A percentile compares a stretch with the other conserved stretches of the same genome.
These are phyloP conservation scores for Odontomyia ornata DNA, from an alignment of 2,888 invertebrate species.

Conservation along the genomic window DNA sequence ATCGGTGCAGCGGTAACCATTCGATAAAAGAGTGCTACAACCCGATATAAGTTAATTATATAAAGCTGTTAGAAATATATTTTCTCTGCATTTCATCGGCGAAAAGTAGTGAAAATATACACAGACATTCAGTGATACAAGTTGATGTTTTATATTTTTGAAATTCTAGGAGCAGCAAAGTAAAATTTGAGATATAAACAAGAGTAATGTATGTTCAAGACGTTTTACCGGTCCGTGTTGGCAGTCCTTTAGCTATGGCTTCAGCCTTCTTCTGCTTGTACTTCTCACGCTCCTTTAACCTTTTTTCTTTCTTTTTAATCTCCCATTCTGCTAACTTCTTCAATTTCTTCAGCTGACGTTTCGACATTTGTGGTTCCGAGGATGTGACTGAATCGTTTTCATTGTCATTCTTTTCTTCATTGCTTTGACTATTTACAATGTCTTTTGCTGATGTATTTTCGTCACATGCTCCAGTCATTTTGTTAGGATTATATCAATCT, in stretches of 20 bases:
- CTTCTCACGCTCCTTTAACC: conserved; percentile 76
- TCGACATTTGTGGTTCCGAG: conserved; percentile 60
- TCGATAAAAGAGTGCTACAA: too few relatives aligned
- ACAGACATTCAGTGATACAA: too few relatives aligned
- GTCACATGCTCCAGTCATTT: conserved; percentile 10
- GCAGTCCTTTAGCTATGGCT: conserved; percentile 76
- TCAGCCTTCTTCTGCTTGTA: conserved; percentile 75
- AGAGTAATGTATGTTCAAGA: too few relatives aligned
- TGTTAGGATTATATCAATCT: neutral
- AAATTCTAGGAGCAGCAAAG: too few relatives aligned
- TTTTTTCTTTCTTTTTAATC: conserved; percentile 73
- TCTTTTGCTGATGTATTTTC: neutral
- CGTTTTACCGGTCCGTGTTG: conserved; percentile 64
- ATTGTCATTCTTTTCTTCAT: neutral
- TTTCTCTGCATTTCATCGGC: too few relatives aligned
- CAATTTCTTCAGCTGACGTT: conserved; percentile 74
- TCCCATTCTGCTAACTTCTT: conserved; percentile 78
- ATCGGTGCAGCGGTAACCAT: too few relatives aligned
- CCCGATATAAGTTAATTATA: too few relatives aligned
- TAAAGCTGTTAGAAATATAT: too few relatives aligned
- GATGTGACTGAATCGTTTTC: neutral
- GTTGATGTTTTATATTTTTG: too few relatives aligned
- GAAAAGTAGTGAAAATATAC: too few relatives aligned
- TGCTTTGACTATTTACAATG: neutral
- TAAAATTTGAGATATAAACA: too few relatives aligned